These are phyloP conservation scores for Clarias pachynema DNA, from an alignment of 2,797 vertebrate genomes.

Conservation along the genomic window DNA sequence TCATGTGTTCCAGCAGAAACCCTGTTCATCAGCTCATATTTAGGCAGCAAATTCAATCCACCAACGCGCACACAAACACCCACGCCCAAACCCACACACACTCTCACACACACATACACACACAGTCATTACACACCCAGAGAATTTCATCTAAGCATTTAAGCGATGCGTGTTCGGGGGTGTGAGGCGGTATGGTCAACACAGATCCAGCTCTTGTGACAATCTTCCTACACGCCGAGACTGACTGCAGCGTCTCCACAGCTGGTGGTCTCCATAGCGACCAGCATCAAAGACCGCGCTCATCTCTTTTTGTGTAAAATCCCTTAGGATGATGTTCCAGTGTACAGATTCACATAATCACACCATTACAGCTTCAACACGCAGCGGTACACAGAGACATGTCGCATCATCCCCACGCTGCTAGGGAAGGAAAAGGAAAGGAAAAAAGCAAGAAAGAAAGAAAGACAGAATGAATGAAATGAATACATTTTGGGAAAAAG, in stretches of 20 bases:
- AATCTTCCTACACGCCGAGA: neutral
- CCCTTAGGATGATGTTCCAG: conserved; percentile 1
- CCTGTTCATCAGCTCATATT: neutral
- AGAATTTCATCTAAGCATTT: neutral
- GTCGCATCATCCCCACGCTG: neutral
- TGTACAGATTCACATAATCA: conserved; percentile 7
- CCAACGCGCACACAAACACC: neutral
- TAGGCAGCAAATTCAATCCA: neutral
- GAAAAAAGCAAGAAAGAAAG: neutral
- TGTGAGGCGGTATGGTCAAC: neutral
- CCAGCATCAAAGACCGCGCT: conserved; percentile 30
- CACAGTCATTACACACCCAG: neutral
- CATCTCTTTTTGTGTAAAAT: conserved; percentile 18
- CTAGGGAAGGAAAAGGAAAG: neutral
- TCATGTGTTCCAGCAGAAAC: neutral
- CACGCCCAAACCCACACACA: neutral
- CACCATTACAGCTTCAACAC: conserved; percentile 30
- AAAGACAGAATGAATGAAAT: neutral
- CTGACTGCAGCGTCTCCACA: neutral
- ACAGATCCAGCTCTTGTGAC: neutral
- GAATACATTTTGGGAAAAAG: too few relatives aligned
- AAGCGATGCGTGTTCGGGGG: neutral
- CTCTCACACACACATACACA: neutral
- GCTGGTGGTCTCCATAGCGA: conserved; percentile 47
- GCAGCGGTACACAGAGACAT: neutral